These are phyloP conservation scores for Lichenostomus cassidix DNA, from an alignment of 2,113 vertebrate genomes.

Conservation along the genomic window DNA sequence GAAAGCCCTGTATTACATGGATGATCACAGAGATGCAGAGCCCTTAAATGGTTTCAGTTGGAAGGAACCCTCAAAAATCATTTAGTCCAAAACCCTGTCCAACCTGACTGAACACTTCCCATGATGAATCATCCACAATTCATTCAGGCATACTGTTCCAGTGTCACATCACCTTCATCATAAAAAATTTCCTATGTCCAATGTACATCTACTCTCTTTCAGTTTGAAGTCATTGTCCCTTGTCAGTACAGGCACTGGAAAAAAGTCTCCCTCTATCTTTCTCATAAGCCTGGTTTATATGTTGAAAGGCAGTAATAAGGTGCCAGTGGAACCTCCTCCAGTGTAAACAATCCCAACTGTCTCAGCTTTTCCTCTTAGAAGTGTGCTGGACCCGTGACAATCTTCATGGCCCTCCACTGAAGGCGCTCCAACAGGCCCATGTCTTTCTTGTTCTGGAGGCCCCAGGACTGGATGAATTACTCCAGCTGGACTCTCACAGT, in stretches of 20 bases:
- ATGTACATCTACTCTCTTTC: background rate
- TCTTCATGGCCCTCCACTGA: background rate
- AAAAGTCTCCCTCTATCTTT: background rate
- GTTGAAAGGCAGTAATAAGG: background rate
- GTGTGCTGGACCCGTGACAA: background rate
- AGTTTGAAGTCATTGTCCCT: background rate
- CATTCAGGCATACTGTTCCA: background rate
- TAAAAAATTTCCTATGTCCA: background rate
- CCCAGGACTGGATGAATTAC: background rate
- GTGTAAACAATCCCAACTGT: background rate
- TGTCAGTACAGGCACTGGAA: background rate
- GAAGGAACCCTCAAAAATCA: background rate
- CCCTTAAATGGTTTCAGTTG: background rate
- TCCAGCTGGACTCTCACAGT: background rate
- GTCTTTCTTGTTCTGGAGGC: background rate
- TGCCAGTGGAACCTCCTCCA: fast-evolving
- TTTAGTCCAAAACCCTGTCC: background rate
- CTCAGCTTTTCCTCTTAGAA: background rate
- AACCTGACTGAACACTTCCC: background rate
- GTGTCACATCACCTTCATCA: background rate
- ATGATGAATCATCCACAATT: background rate
- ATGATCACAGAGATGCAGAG: background rate
- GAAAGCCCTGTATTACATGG: background rate
- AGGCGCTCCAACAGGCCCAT: background rate
- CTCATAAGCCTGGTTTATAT: background rate